These are phyloP conservation scores for Barbus barbus DNA, from an alignment of 2,113 vertebrate species.

Conservation along the genomic window DNA sequence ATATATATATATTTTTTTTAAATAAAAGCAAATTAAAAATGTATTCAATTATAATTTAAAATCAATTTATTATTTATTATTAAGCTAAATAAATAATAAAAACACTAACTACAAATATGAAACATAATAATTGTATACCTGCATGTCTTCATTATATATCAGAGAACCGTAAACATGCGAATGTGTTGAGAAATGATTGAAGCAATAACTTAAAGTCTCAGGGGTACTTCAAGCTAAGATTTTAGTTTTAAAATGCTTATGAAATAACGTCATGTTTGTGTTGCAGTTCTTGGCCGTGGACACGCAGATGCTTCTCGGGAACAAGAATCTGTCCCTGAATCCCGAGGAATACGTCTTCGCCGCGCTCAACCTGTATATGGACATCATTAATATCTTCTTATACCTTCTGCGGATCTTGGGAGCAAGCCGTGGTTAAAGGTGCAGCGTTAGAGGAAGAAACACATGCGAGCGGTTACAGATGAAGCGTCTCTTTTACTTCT, in stretches of 20 bases:
- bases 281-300: slow-evolving; percentile 89
- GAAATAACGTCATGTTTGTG: neutral
- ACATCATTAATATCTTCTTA: slow-evolving; percentile 74
- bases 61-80: too few relatives aligned
- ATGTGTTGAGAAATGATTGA: too few relatives aligned
- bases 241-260: neutral
- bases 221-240: too few relatives aligned
- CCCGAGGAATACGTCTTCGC: slow-evolving; percentile 74
- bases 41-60: too few relatives aligned
- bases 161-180: too few relatives aligned
- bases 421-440: slow-evolving; percentile 13
- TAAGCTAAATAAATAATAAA: too few relatives aligned
- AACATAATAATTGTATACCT: too few relatives aligned
- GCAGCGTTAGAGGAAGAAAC: neutral
- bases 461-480: neutral
- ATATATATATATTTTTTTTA: too few relatives aligned
- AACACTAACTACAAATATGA: too few relatives aligned
- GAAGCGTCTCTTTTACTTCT: neutral
- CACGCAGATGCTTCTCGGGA: slow-evolving; percentile 88
- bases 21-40: too few relatives aligned
- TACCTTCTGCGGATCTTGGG: slow-evolving; percentile 67
- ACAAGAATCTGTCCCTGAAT: slow-evolving; percentile 82
- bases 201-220: too few relatives aligned
- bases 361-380: slow-evolving; percentile 69
- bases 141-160: too few relatives aligned